Evolutionary conservation across 2,113 vertebrate species (phyloP).

Genomic region (Phalacrocorax carbo): DNA sequence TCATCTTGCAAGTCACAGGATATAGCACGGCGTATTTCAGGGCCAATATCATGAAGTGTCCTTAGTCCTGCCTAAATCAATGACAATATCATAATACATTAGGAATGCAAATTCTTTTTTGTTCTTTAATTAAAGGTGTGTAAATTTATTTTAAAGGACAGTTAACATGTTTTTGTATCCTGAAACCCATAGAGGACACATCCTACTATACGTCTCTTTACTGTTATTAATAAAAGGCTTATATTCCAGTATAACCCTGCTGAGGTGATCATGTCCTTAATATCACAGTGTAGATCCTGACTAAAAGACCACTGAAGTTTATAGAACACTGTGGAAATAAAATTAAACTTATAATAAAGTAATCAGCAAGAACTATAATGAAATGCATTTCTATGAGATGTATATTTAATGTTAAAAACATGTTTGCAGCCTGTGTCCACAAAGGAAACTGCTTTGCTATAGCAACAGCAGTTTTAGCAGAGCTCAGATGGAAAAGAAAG

Average conservation of each 20-base stretch:
- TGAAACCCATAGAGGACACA: background rate
- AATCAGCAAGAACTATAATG: slow-evolving; percentile 25
- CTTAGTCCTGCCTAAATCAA: slow-evolving; percentile 97
- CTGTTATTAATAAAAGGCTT: background rate
- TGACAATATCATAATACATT: slow-evolving; percentile 81
- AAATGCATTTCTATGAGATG: slow-evolving; percentile 44
- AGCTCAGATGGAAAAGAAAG: slow-evolving; percentile 54
- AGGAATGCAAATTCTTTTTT: slow-evolving; percentile 17
- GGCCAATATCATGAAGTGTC: slow-evolving; percentile 99
- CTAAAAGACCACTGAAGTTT: background rate
- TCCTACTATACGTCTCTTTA: background rate
- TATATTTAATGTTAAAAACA: background rate
- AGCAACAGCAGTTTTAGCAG: slow-evolving; percentile 31
- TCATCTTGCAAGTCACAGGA: slow-evolving; percentile 99
- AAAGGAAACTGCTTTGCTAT: slow-evolving; percentile 6
- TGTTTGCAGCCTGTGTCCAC: slow-evolving; percentile 29
- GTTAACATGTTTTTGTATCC: background rate
- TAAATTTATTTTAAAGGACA: background rate
- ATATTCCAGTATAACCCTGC: background rate
- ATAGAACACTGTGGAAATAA: background rate
- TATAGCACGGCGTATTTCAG: slow-evolving; percentile 99
- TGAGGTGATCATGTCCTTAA: background rate
- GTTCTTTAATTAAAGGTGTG: background rate
- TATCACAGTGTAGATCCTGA: background rate
- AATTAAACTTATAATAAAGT: background rate